Evolutionary conservation across 1,140 invertebrate genomes (phyloP).

Genomic region (Sitobion miscanthi): DNA sequence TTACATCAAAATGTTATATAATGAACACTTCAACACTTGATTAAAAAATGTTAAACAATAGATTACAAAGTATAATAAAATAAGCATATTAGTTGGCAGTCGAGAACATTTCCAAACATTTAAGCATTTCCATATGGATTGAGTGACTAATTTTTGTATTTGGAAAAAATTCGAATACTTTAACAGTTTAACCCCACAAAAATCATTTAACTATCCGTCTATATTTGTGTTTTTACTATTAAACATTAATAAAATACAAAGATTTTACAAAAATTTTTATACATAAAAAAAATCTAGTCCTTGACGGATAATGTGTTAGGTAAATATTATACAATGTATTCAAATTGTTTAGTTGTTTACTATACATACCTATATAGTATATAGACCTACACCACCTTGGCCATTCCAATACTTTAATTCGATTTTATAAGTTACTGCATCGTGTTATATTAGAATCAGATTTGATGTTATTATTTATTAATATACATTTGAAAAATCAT

Average conservation of each 20-base stretch:
- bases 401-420: neutral
- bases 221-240: neutral
- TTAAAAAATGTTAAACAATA: neutral
- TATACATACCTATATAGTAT: neutral
- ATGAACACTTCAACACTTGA: neutral
- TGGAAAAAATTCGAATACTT: neutral
- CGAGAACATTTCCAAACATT: neutral
- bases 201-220: neutral
- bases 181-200: neutral
- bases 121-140: neutral
- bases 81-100: neutral
- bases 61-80: neutral
- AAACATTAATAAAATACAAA: neutral
- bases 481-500: neutral
- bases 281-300: neutral
- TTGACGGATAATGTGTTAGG: neutral
- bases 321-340: neutral
- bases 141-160: neutral
- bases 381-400: neutral
- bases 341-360: neutral
- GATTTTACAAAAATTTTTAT: neutral
- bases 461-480: too few species aligned
- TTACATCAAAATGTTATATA: neutral
- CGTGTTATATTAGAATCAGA: neutral
- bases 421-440: neutral